These are phyloP conservation scores for Drosophila conformis DNA, from an alignment of 2,888 invertebrate genomes.

Conservation along the genomic window DNA sequence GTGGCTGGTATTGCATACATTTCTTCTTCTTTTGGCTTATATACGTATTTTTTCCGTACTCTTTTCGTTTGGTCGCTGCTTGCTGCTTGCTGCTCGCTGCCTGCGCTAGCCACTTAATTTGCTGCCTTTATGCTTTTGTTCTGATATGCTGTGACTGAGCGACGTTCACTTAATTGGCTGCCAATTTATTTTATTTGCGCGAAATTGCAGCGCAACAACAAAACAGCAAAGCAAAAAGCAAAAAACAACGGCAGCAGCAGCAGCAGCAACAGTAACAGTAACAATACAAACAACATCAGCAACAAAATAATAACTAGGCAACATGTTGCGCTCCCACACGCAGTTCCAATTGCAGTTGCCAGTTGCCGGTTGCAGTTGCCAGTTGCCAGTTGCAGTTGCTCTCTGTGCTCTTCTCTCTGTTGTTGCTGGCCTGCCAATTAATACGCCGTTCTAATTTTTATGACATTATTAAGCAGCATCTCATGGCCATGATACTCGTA, in stretches of 20 bases:
- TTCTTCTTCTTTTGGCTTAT: slow-evolving; percentile 19
- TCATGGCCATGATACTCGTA: slow-evolving; percentile 63
- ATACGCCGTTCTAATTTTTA: slow-evolving; percentile 81
- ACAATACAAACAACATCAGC: slow-evolving; percentile 23
- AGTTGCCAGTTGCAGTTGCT: slow-evolving; percentile 30
- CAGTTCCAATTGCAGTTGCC: slow-evolving; percentile 55
- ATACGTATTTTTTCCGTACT: neutral
- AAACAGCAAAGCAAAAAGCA: slow-evolving; percentile 15
- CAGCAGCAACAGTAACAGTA: slow-evolving; percentile 13
- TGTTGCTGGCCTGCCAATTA: slow-evolving; percentile 67
- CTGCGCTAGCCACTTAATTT: slow-evolving; percentile 65
- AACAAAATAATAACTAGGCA: slow-evolving; percentile 58
- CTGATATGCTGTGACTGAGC: slow-evolving; percentile 69
- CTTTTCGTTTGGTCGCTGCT: slow-evolving; percentile 11
- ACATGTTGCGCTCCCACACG: slow-evolving; percentile 79
- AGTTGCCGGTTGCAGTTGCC: slow-evolving; percentile 28
- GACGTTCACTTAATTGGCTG: slow-evolving; percentile 77
- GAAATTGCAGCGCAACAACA: slow-evolving; percentile 63
- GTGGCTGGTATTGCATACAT: slow-evolving; percentile 26
- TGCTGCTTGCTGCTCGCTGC: slow-evolving; percentile 10
- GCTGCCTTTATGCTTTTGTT: slow-evolving; percentile 78
- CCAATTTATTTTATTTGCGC: slow-evolving; percentile 80
- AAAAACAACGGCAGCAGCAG: slow-evolving; percentile 21
- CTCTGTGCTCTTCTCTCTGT: slow-evolving; percentile 4
- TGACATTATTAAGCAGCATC: slow-evolving; percentile 78